Evolutionary conservation across 1,140 invertebrate genomes (phyloP), one percentile per base, ranked within the genome.

Genomic region (Cepaea nemoralis): DNA sequence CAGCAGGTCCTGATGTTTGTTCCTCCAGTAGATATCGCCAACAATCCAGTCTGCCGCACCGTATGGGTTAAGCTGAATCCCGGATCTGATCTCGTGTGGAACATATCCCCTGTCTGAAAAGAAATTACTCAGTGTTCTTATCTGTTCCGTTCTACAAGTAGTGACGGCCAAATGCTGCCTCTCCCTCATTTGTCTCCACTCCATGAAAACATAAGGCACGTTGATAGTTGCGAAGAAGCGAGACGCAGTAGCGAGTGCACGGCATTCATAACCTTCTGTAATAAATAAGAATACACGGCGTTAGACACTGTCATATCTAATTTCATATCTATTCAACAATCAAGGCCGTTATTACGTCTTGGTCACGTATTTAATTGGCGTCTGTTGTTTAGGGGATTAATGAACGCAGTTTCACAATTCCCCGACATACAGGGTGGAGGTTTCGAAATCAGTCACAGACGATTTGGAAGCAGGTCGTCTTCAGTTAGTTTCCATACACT

Each of bases 201-300:
- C 89, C 87, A 88, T 90, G 79, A 90, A 88, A n/a, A 90, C 84
- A 82, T 90, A 89, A 71, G 84, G 83, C 69, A 90, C 86, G 74
- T 83, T 59, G 50, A 86, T 74, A 10, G 27, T 70, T n/a, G 84
- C 80, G 69, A 90, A 87, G 55, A 90, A 80, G 31, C 75, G 39
- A 16, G 78, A 67, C 0, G 86, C 83, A 19, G 80, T 71, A 8
- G 77, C 80, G 63, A 90, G 75, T 33, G 85, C 86, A 73, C 80
- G 81, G 67, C 88, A 89, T 80, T 90, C 89, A 55, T 87, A 89
- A 24, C 88, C 89, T 80, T 90, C 85, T 88, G 85, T 42, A 8
- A 24, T n/a, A n/a, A n/a, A n/a, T n/a, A n/a, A n/a, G n/a, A n/a
- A n/a, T n/a, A n/a, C n/a, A n/a, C n/a, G n/a, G n/a, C n/a, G n/a